These are phyloP conservation scores for Tipula lateralis DNA, from an alignment of 2,888 invertebrate species.

Conservation along the genomic window DNA sequence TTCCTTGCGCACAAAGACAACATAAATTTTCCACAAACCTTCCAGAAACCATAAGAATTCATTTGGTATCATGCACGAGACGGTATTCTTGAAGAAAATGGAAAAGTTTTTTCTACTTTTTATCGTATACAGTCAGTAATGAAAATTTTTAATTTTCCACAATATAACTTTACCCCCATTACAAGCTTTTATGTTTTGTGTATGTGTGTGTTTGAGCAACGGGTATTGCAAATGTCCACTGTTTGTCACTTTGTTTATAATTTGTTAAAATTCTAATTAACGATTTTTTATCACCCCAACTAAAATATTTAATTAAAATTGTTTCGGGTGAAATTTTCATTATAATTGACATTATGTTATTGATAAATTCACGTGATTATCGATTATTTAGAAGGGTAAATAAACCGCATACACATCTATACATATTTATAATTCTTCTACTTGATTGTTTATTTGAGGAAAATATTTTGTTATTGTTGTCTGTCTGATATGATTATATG, in stretches of 20 bases:
- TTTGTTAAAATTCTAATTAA: neutral
- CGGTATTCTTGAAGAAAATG: neutral
- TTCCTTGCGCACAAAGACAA: neutral
- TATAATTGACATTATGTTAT: neutral
- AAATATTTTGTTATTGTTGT: neutral
- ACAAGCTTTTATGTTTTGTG: neutral
- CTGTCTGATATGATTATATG: neutral
- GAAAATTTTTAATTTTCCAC: neutral
- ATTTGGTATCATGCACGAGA: neutral
- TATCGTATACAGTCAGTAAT: neutral
- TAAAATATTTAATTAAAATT: neutral
- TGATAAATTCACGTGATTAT: neutral
- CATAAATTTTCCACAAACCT: neutral
- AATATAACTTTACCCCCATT: neutral
- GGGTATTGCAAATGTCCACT: too few relatives aligned
- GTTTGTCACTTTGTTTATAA: neutral
- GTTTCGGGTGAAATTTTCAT: neutral
- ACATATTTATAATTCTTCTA: neutral
- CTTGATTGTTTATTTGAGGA: neutral
- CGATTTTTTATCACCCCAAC: neutral
- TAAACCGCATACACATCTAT: neutral
- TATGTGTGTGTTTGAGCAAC: neutral
- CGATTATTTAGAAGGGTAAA: neutral
- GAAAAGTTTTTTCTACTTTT: neutral
- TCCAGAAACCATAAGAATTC: neutral